Evolutionary conservation across 2,113 vertebrate genomes (phyloP), one percentile per base, ranked within the genome.

Genomic region (Trematomus loennbergii): DNA sequence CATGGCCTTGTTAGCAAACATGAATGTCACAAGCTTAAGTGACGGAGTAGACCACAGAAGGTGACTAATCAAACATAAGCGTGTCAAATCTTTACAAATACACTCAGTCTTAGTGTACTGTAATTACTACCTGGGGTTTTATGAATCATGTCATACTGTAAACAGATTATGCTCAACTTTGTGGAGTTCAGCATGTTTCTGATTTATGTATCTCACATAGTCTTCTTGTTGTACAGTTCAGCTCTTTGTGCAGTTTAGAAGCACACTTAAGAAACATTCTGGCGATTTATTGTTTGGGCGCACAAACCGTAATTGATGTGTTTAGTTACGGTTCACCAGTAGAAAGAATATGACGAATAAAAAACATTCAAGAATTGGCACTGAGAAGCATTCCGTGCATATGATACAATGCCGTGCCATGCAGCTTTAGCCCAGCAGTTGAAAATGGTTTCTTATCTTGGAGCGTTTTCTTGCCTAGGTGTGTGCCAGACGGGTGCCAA

Each of bases 401-500:
- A 29, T 78, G 50, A 82, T 69, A 13, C 62, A 49, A 25, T 62
- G 76, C 49, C 1, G 10, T 77, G 62, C 46, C 36, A 53, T 77
- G 62, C 54, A 53, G 61, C 60, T 78, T 65, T 53, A 75, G 58
- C 29, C 18, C 20, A 57, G 2, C 68, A 52, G 29, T 57, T 55
- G 55, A 46, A 81, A 73, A 63, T 52, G 58, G 2, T 58, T 66
- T 75, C 46, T 63, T 58, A 40, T 81, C 66, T 64, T 72, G 20
- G 25, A 77, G 46, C 60, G 12, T 79, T 79, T 75, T 79, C 58
- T 74, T 86, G 72, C 66, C 64, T 69, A 88, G 87, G 87, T 91
- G 79, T 88, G 75, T 82, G 84, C 75, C 72, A 87, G 67, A 80
- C 71, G 82, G 53, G 33, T 85, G 87, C 88, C 88, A 84, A 88